Percentiles rank a stretch among this genome's conserved stretches.
Evolutionary conservation across 2,113 vertebrate species (phyloP).

Genomic region (Scytalopus superciliaris): DNA sequence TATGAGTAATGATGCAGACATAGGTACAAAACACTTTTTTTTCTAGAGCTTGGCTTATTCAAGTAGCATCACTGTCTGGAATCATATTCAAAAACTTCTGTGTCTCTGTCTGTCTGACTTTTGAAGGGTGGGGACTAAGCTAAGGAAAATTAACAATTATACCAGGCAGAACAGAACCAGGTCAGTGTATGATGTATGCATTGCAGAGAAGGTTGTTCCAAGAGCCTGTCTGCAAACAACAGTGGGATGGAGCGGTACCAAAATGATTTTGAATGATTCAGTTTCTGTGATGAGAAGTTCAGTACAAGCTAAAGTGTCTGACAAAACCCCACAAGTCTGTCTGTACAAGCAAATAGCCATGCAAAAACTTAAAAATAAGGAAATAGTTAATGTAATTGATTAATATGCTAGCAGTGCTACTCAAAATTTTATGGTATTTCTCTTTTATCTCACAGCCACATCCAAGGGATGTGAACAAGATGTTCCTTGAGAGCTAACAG

Average conservation of each 20-base stretch:
- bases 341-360: not conserved
- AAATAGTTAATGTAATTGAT: accelerated
- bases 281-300: not conserved
- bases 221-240: not conserved
- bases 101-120: not conserved
- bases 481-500: not conserved
- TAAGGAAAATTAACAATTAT: not conserved
- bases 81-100: not conserved
- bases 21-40: not conserved
- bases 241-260: not conserved
- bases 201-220: not conserved
- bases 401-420: not conserved
- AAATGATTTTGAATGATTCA: not conserved
- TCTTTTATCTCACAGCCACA: not conserved
- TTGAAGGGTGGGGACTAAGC: not conserved
- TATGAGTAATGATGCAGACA: not conserved
- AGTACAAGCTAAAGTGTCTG: not conserved
- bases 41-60: not conserved
- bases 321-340: not conserved
- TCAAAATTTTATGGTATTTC: not conserved
- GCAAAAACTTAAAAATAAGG: not conserved
- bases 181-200: accelerated
- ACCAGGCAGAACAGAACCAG: not conserved
- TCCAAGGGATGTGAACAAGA: not conserved
- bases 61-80: not conserved